Conservation (phyloP, 2,113 vertebrate genomes). For the Cygnus buccinator region DNA sequence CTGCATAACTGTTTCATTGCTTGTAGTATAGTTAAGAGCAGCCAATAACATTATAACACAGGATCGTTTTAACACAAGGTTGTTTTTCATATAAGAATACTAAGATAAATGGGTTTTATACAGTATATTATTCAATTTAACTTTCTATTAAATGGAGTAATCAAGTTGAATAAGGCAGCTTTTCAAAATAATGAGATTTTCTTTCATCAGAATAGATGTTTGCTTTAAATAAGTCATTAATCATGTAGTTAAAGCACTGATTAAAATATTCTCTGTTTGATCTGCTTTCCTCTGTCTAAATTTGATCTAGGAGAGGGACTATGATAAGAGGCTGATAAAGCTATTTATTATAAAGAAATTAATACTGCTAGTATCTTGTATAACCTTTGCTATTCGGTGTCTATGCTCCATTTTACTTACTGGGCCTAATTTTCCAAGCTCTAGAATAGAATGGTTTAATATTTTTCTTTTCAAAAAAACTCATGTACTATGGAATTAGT, state of each 20-base stretch:
- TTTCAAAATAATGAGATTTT: conserved; percentile 69
- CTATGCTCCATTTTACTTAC: not conserved
- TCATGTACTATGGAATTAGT: not conserved
- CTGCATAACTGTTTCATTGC: conserved; percentile 31
- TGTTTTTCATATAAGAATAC: conserved; percentile 40
- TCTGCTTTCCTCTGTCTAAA: conserved; percentile 55
- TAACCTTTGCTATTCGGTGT: not conserved
- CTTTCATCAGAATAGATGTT: conserved; percentile 55
- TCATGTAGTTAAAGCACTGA: conserved; percentile 62
- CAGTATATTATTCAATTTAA: conserved; percentile 53
- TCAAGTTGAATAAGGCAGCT: conserved; percentile 56
- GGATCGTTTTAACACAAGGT: conserved; percentile 2
- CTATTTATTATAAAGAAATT: conserved; percentile 23
- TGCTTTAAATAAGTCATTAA: conserved; percentile 69
- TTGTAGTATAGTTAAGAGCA: conserved; percentile 48
- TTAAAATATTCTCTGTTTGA: conserved; percentile 63
- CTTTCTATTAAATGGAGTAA: conserved; percentile 59
- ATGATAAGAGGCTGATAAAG: conserved; percentile 17
- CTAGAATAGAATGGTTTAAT: not conserved
- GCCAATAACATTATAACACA: not conserved
- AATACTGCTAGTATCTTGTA: not conserved
- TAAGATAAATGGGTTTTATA: conserved; percentile 63
- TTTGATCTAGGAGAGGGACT: not conserved
- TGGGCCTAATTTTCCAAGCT: not conserved
- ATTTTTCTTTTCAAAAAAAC: not conserved